Evolutionary conservation across 2,113 vertebrate species (phyloP).

Genomic region (Philantomba maxwellii): DNA sequence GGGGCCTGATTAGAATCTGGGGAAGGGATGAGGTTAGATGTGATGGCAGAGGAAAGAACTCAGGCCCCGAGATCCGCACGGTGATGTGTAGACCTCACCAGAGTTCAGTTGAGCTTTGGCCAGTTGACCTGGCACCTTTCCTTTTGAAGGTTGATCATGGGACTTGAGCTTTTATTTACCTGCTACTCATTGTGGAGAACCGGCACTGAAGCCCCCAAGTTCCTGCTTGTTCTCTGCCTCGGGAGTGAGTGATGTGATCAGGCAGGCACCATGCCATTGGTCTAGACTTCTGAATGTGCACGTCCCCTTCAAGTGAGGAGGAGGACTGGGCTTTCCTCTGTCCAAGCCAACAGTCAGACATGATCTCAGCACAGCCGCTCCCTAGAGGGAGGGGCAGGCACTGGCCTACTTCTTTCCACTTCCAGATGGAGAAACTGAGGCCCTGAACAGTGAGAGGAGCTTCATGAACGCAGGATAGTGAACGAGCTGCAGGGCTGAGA

Average conservation of each 20-base stretch:
- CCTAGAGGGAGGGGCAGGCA: background rate
- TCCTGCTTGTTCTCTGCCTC: background rate
- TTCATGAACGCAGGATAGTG: background rate
- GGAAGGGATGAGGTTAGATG: background rate
- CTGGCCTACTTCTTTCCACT: background rate
- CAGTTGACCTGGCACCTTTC: background rate
- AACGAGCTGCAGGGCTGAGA: background rate
- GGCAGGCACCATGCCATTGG: background rate
- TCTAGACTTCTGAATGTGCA: background rate
- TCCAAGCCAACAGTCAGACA: background rate
- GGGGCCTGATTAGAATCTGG: background rate
- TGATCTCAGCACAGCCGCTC: background rate
- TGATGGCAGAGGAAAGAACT: background rate
- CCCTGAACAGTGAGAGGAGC: background rate
- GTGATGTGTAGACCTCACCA: background rate
- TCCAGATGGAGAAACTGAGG: background rate
- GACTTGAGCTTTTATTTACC: background rate
- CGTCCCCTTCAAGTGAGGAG: background rate
- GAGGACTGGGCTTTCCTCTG: background rate
- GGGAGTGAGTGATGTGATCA: background rate
- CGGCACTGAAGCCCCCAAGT: accelerated
- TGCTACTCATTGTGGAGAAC: background rate
- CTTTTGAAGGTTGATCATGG: background rate
- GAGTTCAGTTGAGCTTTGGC: background rate
- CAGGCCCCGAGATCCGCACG: accelerated